Percentiles rank a stretch among this genome's conserved stretches.
These are phyloP conservation scores for Aviceda subcristata DNA, from an alignment of 2,113 vertebrate genomes.

Conservation along the genomic window DNA sequence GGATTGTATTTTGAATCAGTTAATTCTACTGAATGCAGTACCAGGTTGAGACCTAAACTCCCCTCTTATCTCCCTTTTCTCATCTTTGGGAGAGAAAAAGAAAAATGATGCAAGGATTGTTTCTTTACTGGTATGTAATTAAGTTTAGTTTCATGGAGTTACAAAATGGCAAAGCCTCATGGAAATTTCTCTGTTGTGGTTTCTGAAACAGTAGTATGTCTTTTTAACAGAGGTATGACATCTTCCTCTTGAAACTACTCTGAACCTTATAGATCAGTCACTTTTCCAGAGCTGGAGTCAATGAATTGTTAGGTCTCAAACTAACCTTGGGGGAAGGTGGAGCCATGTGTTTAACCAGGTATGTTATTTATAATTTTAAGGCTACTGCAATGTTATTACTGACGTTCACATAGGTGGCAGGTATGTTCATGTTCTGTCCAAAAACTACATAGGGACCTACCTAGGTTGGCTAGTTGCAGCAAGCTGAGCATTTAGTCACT, in stretches of 20 bases:
- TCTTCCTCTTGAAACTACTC: neutral
- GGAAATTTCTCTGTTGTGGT: neutral
- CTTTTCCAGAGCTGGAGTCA: neutral
- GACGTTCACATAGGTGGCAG: neutral
- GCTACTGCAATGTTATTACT: neutral
- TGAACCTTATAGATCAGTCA: neutral
- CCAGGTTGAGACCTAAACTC: neutral
- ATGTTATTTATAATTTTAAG: neutral
- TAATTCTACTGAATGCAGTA: neutral
- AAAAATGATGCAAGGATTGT: neutral
- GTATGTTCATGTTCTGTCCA: neutral
- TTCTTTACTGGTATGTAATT: neutral
- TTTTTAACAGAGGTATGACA: neutral
- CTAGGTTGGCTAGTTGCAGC: neutral
- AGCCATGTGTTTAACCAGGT: neutral
- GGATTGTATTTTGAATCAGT: neutral
- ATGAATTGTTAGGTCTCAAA: neutral
- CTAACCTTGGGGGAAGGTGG: neutral
- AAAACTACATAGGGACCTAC: neutral
- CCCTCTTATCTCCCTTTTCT: neutral
- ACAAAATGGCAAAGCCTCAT: neutral
- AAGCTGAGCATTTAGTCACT: neutral
- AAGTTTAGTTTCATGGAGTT: neutral
- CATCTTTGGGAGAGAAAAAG: neutral
- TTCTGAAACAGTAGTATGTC: neutral